A percentile compares a stretch with the other conserved stretches of the same genome.
Evolutionary conservation across 2,888 invertebrate species (phyloP).

Genomic region (Chironomus riparius): DNA sequence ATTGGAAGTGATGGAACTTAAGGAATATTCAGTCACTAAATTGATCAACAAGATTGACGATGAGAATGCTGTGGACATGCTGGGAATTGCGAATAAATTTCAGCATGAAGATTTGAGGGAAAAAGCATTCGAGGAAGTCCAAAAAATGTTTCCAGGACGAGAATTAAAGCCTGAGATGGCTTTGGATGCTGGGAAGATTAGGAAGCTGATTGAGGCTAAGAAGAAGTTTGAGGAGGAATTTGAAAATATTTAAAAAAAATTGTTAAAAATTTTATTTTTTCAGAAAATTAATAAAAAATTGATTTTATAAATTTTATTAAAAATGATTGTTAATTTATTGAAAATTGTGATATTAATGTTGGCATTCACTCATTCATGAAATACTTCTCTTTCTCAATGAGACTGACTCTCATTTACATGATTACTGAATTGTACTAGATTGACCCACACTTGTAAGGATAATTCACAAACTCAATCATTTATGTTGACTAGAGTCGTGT

Average conservation of each 20-base stretch:
- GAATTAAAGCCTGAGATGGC: neutral
- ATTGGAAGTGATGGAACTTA: neutral
- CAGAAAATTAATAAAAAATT: no score
- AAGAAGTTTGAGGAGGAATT: constrained; percentile 2
- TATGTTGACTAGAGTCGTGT: no score
- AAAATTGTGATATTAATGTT: no score
- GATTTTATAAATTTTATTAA: no score
- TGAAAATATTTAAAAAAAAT: neutral
- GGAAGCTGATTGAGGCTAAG: neutral
- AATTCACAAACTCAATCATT: no score
- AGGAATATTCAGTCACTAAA: neutral
- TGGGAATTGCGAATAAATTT: neutral
- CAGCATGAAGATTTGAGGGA: neutral
- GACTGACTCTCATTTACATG: no score
- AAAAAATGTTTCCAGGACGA: neutral
- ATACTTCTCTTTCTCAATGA: no score
- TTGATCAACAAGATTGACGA: neutral
- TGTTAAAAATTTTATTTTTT: no score
- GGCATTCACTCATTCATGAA: no score
- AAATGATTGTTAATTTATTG: no score
- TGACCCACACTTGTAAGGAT: no score
- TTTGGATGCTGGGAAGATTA: neutral
- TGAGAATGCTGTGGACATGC: neutral
- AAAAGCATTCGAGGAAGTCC: neutral
- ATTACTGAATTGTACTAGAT: no score